phyloP scores from a whole-genome alignment of 1,140 invertebrate species.

The Heliconius hermathena region DNA sequence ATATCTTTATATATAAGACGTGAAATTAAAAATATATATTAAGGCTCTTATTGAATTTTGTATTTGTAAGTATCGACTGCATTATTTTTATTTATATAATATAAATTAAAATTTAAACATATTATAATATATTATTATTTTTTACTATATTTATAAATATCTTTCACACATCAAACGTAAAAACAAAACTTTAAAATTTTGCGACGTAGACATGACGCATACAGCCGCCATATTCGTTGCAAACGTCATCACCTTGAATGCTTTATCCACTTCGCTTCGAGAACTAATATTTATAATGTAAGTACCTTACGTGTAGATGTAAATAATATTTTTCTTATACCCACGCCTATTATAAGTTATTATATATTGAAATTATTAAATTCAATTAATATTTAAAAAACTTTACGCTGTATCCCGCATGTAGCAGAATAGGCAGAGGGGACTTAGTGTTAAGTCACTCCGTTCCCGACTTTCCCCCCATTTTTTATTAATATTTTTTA shows the following conservation, averaged over 20 bases:
- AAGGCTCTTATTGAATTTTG: too few species aligned
- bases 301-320: not conserved
- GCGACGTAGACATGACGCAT: slow-evolving; percentile 13
- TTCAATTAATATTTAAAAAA: not conserved
- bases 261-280: slow-evolving; percentile 6
- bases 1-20: too few species aligned
- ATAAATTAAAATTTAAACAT: too few species aligned
- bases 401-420: too few species aligned
- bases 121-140: too few species aligned
- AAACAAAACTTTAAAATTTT: not conserved
- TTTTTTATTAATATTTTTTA: not conserved
- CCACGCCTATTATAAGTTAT: not conserved
- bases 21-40: too few species aligned
- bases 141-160: too few species aligned
- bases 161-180: not conserved
- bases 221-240: slow-evolving; percentile 6
- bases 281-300: not conserved
- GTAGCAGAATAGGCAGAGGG: too few species aligned
- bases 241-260: slow-evolving; percentile 14
- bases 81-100: too few species aligned
- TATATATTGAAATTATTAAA: not conserved
- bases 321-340: not conserved
- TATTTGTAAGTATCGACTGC: too few species aligned
- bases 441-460: too few species aligned
- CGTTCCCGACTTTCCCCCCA: too few species aligned